Evolutionary conservation across 2,888 invertebrate genomes (phyloP), one percentile per base, ranked within the genome.

Genomic region (Agrotis puta): DNA sequence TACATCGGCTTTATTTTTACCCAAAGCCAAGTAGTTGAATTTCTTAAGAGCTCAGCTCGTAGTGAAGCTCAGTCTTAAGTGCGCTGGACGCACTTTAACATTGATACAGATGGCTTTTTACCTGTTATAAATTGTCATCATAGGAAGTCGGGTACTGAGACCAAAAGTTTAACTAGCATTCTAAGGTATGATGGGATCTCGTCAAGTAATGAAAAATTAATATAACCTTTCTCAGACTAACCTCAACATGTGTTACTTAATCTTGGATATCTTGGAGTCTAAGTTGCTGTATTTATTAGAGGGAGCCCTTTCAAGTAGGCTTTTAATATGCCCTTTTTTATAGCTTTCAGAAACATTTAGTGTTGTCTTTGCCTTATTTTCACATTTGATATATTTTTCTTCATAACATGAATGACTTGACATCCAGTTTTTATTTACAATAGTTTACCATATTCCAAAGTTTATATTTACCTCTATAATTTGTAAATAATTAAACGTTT

Each of bases 401-500:
- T 18, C 22, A 2, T 11, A 2, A 47, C 43, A 47, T 64, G 24
- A 56, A 33, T 78, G 57, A 73, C 64, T 65, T 82, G 13, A 24
- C n/a, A 11, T 27, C n/a, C 16, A 59, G 51, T 11, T 47, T 64
- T 18, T 1, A 51, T 24, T 27, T 33, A 53, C 11, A 33, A 20
- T 51, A 33, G 1, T 65, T 54, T 0, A 56, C 50, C 11, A 64
- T 68, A 63, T 59, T 65, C 64, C 81, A 74, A 80, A 84, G 70
- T 79, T 53, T 59, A 58, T 18, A 24, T 69, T 78, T 27, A 74
- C 65, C 65, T 65, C 63, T 24, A 62, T 73, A 27, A 64, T 72
- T 48, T 82, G 68, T 79, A 80, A 65, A 71, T 83, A 70, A 61
- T 58, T 72, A 69, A 74, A 64, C 13, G 5, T 43, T 62, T 70